phyloP scores from a whole-genome alignment of 2,888 invertebrate species.

The Ichneumoninae sp. region DNA sequence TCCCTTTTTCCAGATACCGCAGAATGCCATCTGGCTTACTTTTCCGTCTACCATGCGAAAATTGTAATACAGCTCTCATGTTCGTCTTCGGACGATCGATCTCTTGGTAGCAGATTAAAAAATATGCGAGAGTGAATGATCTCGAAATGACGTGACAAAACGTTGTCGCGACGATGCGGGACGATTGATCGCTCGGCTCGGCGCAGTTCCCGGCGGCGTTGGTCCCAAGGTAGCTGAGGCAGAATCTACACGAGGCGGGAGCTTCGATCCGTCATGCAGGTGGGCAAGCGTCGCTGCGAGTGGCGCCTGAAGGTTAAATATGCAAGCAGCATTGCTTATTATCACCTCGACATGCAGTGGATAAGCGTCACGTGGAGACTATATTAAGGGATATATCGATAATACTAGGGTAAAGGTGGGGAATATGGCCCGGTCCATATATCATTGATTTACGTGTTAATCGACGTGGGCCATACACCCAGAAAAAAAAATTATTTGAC shows the following conservation, averaged over 20 bases:
- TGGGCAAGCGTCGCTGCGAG: background rate
- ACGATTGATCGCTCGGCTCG: constrained; percentile 45
- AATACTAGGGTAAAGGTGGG: background rate
- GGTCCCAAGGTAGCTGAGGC: constrained; percentile 1
- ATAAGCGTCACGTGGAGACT: background rate
- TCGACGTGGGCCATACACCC: too few species aligned
- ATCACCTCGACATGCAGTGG: background rate
- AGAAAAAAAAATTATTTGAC: too few species aligned
- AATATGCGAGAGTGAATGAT: constrained; percentile 1
- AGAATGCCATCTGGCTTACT: background rate
- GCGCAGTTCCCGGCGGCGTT: constrained; percentile 6
- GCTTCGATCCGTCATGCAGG: constrained; percentile 47
- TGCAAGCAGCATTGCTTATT: constrained; percentile 25
- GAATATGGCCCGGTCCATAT: too few species aligned
- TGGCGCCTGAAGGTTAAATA: background rate
- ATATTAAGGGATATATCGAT: constrained; percentile 7
- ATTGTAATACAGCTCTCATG: background rate
- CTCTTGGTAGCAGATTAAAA: background rate
- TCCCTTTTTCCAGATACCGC: background rate
- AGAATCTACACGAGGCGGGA: background rate
- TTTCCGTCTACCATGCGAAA: background rate
- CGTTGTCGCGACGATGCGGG: constrained; percentile 30
- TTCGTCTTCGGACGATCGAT: constrained; percentile 12
- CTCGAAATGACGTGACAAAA: constrained; percentile 44
- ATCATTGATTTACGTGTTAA: too few species aligned